Evolutionary conservation across 2,888 invertebrate genomes (phyloP), one percentile per base, ranked within the genome.

Genomic region (Mactromeris polynyma): DNA sequence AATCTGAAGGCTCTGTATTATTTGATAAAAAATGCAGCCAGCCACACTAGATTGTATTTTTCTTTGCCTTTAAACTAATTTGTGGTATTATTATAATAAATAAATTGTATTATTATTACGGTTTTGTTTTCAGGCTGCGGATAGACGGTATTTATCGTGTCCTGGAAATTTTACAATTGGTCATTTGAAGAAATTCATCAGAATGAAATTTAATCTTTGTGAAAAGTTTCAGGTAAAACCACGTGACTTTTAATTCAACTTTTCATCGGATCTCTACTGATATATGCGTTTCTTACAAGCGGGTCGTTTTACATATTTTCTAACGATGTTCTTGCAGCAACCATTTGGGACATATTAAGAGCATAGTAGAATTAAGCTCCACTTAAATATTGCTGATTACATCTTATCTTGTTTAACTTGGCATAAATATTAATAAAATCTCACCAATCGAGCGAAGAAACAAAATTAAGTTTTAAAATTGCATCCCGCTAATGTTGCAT

Each of bases 151-250:
- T 97, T 97, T 99, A n/a, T 98, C 98, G 95, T 99, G 99, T 96
- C 99, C 99, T 31, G 99, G 99, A 84, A 98, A 98, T 96, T 98
- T 99, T 91, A 98, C 98, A 87, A 98, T 99, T 86, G 98, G 98
- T 69, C 98, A 98, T 94, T 97, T 99, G 81, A 99, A 98, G 96
- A 97, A 97, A 87, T 97, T 98, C 94, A 98, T 99, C 94, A 98
- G 95, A 64, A 94, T 95, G 91, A 96, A 96, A 89, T 95, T 95
- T 81, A 94, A 94, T 84, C 92, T 96, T 0, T 92, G 94, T 86
- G 93, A 93, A 79, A 88, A 93, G 87, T 93, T 93, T 82, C 93
- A 94, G 94, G 96, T 95, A 91, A 54, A 26, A 64, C 58, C 26
- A 26, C 58, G 58, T 58, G n/a, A 58, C 21, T n/a, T 58, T 40